These are phyloP conservation scores for Tiliqua scincoides DNA, from an alignment of 2,113 vertebrate species.

Conservation along the genomic window DNA sequence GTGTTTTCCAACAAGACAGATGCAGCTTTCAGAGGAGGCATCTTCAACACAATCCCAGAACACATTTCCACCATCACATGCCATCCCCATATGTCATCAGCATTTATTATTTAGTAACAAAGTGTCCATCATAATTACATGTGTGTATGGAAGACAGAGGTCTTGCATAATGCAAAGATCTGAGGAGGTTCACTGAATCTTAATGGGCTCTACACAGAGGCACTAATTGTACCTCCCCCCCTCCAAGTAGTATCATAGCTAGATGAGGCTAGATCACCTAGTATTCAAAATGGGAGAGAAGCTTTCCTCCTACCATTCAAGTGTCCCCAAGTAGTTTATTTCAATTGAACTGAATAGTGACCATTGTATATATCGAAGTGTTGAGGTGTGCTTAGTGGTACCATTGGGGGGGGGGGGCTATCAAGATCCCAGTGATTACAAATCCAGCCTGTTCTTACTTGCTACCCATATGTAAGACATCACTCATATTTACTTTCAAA, in stretches of 20 bases:
- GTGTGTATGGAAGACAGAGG: neutral
- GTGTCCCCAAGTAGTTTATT: too few species aligned
- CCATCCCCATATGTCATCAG: neutral
- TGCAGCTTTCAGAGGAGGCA: slow-evolving; percentile 7
- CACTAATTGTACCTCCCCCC: too few species aligned
- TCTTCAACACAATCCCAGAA: neutral
- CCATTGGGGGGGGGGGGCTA: too few species aligned
- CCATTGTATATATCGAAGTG: neutral
- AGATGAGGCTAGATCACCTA: neutral
- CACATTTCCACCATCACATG: neutral
- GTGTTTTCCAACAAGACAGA: slow-evolving; percentile 13
- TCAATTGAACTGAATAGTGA: neutral
- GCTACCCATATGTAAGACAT: neutral
- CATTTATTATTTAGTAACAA: neutral
- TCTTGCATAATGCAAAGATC: neutral
- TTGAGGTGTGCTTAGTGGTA: too few species aligned
- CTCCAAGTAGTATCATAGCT: neutral
- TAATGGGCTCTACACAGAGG: neutral
- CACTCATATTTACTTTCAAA: neutral
- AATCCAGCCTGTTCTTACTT: too few species aligned
- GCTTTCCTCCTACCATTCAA: too few species aligned
- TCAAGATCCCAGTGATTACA: too few species aligned
- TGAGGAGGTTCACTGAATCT: neutral
- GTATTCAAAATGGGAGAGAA: too few species aligned
- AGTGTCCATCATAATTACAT: neutral